These are phyloP conservation scores for Hirtodrosophila cameraria DNA, from an alignment of 2,888 invertebrate genomes.

Conservation along the genomic window DNA sequence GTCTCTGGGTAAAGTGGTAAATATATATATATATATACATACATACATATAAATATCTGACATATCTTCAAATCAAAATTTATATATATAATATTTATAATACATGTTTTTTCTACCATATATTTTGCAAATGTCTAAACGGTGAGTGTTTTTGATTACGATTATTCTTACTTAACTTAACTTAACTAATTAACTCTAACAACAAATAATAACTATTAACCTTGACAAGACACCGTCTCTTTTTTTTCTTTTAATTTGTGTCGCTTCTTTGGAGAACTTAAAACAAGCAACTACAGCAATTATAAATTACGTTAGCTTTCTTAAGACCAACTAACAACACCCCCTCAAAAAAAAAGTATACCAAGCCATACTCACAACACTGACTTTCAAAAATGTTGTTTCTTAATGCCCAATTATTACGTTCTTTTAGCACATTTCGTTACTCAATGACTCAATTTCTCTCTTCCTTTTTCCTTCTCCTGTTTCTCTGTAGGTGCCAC, in stretches of 20 bases:
- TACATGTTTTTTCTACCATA: constrained; percentile 81
- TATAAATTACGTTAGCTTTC: constrained; percentile 30
- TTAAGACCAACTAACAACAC: constrained; percentile 36
- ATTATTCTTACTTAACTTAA: constrained; percentile 49
- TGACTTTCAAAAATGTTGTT: constrained; percentile 29
- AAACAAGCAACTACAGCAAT: constrained; percentile 23
- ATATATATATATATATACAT: constrained; percentile 61
- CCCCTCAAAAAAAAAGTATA: constrained; percentile 12
- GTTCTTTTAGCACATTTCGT: background rate
- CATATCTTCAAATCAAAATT: constrained; percentile 49
- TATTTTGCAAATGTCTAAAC: constrained; percentile 79
- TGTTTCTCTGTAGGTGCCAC: constrained; percentile 87
- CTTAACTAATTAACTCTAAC: constrained; percentile 49
- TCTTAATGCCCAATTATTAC: constrained; percentile 2
- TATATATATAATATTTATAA: constrained; percentile 62
- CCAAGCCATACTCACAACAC: constrained; percentile 71
- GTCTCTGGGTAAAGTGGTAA: constrained; percentile 82
- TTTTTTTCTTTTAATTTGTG: constrained; percentile 23
- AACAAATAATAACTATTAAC: constrained; percentile 18
- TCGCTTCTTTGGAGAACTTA: constrained; percentile 14
- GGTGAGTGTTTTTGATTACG: constrained; percentile 84
- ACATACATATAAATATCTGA: constrained; percentile 27
- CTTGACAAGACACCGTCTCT: constrained; percentile 4
- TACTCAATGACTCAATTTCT: background rate
- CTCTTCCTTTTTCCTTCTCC: background rate